Evolutionary conservation across 1,140 invertebrate genomes (phyloP).

Genomic region (Hypothenemus hampei): DNA sequence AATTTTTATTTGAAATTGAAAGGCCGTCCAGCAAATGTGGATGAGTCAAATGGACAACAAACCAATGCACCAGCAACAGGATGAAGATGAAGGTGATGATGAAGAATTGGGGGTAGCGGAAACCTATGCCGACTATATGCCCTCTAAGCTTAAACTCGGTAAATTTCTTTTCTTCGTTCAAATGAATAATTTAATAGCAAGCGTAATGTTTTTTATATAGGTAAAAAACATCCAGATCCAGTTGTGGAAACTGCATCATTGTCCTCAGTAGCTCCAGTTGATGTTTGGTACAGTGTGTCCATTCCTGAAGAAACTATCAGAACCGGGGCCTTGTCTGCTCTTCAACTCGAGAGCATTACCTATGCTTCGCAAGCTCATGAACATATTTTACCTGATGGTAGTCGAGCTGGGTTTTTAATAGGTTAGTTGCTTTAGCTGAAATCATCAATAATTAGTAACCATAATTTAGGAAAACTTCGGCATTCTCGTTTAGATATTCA

Average conservation of each 20-base stretch:
- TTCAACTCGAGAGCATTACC: slow-evolving; percentile 95
- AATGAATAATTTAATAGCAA: background rate
- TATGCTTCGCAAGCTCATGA: slow-evolving; percentile 97
- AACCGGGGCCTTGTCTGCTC: slow-evolving; percentile 81
- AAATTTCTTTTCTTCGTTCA: background rate
- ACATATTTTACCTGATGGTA: slow-evolving; percentile 82
- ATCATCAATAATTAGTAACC: too few species aligned
- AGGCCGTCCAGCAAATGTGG: slow-evolving; percentile 52
- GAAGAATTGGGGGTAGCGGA: slow-evolving; percentile 97
- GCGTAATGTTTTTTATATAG: slow-evolving; percentile 41
- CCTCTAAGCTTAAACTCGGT: slow-evolving; percentile 84
- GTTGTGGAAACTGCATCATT: slow-evolving; percentile 98
- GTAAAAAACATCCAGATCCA: slow-evolving; percentile 96
- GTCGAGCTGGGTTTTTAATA: slow-evolving; percentile 92
- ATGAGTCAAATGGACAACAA: slow-evolving; percentile 51
- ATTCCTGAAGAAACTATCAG: slow-evolving; percentile 85
- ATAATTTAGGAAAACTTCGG: too few species aligned
- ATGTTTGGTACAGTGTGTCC: slow-evolving; percentile 84
- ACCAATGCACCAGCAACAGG: slow-evolving; percentile 42
- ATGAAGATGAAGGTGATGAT: slow-evolving; percentile 69
- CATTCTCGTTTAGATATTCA: too few species aligned
- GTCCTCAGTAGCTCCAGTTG: slow-evolving; percentile 91
- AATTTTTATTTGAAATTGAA: background rate
- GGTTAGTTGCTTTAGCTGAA: slow-evolving; percentile 50
- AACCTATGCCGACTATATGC: slow-evolving; percentile 98